phyloP scores from a whole-genome alignment of 2,113 vertebrate species.

The Clinocottus analis region DNA sequence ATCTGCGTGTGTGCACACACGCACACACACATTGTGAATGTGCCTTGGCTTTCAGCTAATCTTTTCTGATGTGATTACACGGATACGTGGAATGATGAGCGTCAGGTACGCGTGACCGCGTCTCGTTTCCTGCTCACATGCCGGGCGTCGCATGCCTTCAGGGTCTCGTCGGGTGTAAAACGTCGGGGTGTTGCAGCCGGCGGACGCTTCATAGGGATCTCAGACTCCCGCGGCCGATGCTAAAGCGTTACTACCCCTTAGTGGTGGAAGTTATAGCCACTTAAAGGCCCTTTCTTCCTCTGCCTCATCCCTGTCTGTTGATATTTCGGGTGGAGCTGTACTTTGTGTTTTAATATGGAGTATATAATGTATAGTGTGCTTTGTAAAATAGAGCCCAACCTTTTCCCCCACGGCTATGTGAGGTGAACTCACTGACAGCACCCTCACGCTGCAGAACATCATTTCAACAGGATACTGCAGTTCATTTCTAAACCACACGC shows the following conservation, averaged over 20 bases:
- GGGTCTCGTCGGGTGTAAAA: background rate
- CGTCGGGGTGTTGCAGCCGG: too few relatives aligned
- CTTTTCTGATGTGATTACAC: constrained; percentile 36
- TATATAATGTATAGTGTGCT: too few relatives aligned
- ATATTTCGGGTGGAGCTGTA: background rate
- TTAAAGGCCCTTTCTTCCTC: too few relatives aligned
- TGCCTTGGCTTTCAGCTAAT: constrained; percentile 10
- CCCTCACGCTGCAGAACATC: background rate
- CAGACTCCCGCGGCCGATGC: background rate
- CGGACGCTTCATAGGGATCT: too few relatives aligned
- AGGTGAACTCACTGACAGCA: background rate
- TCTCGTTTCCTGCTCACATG: background rate
- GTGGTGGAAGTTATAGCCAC: constrained; percentile 51
- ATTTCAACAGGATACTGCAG: too few relatives aligned
- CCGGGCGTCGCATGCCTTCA: constrained; percentile 6
- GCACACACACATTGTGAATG: too few relatives aligned
- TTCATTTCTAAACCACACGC: too few relatives aligned
- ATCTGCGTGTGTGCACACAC: background rate
- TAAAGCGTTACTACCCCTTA: constrained; percentile 50
- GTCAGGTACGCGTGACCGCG: background rate
- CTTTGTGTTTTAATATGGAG: too few relatives aligned
- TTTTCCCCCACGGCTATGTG: background rate
- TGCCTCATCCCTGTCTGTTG: background rate
- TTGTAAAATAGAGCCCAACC: too few relatives aligned
- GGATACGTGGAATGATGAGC: constrained; percentile 35